phyloP scores from a whole-genome alignment of 2,888 invertebrate genomes.

The Meiosimyza decipiens region DNA sequence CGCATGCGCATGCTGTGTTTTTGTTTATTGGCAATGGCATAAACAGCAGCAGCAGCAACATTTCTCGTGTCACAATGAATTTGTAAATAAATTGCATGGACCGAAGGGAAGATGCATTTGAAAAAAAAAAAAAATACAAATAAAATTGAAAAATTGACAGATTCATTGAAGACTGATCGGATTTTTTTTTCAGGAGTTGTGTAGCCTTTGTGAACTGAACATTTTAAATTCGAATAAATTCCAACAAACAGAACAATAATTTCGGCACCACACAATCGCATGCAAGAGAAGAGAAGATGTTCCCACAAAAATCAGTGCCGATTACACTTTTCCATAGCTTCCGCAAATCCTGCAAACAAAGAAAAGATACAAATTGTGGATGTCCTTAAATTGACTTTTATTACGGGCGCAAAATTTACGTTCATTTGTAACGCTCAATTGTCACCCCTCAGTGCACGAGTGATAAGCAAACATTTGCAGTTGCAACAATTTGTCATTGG shows the following conservation, averaged over 20 bases:
- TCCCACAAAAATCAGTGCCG: background rate
- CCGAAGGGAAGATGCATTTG: background rate
- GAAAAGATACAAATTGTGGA: background rate
- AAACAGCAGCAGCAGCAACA: background rate
- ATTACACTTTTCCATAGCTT: background rate
- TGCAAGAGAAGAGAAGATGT: background rate
- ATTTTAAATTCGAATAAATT: constrained; percentile 24
- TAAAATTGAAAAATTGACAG: background rate
- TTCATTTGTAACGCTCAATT: constrained; percentile 49
- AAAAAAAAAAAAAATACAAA: background rate
- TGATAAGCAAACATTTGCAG: constrained; percentile 32
- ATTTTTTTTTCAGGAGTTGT: background rate
- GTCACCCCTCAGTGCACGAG: constrained; percentile 46
- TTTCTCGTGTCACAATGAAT: constrained; percentile 33
- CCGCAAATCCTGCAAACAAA: constrained; percentile 18
- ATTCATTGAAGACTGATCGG: background rate
- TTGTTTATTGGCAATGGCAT: constrained; percentile 24
- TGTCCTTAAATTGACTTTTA: constrained; percentile 44
- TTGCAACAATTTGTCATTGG: constrained; percentile 19
- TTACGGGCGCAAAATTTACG: constrained; percentile 42
- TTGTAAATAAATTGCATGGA: constrained; percentile 28
- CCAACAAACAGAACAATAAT: background rate
- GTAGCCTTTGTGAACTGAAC: background rate
- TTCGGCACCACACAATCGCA: constrained; percentile 17
- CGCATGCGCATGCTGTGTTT: constrained; percentile 32